phyloP scores from a whole-genome alignment of 2,888 invertebrate genomes.

The Drosophila merina region DNA sequence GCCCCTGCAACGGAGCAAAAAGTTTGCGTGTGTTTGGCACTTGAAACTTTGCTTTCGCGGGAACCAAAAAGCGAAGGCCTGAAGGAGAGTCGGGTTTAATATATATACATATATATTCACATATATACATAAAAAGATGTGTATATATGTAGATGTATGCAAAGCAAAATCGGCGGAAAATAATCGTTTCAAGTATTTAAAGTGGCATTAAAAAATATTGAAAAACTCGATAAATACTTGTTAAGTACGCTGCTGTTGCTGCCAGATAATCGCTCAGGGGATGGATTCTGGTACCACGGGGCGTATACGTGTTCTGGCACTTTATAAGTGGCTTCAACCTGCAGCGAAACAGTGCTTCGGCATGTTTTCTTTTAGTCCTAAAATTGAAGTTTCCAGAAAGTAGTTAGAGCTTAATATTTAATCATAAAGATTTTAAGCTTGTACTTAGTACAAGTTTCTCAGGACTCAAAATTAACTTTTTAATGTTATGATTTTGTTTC shows the following conservation, averaged over 20 bases:
- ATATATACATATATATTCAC: background rate
- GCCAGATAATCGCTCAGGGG: conserved; percentile 30
- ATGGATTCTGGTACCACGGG: conserved; percentile 24
- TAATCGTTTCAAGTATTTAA: conserved; percentile 79
- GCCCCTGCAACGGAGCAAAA: conserved; percentile 45
- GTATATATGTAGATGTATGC: conserved; percentile 37
- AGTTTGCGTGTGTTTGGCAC: conserved; percentile 78
- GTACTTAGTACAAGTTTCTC: no score
- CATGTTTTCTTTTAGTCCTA: background rate
- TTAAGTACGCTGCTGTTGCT: conserved; percentile 58
- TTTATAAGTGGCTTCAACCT: conserved; percentile 28
- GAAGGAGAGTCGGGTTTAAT: background rate
- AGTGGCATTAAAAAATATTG: conserved; percentile 80
- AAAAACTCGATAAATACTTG: conserved; percentile 81
- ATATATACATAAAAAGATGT: background rate
- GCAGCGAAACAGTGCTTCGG: background rate
- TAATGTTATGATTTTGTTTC: no score
- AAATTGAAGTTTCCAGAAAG: background rate
- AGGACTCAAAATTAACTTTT: no score
- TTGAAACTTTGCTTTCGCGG: conserved; percentile 65
- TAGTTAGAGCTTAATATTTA: background rate
- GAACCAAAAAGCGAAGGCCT: conserved; percentile 19
- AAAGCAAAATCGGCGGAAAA: conserved; percentile 72
- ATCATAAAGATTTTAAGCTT: background rate
- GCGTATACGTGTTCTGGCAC: conserved; percentile 47